Percentiles rank a stretch among this genome's conserved stretches.
phyloP scores from a whole-genome alignment of 2,797 vertebrate genomes.

The Apogon hyalosoma region DNA sequence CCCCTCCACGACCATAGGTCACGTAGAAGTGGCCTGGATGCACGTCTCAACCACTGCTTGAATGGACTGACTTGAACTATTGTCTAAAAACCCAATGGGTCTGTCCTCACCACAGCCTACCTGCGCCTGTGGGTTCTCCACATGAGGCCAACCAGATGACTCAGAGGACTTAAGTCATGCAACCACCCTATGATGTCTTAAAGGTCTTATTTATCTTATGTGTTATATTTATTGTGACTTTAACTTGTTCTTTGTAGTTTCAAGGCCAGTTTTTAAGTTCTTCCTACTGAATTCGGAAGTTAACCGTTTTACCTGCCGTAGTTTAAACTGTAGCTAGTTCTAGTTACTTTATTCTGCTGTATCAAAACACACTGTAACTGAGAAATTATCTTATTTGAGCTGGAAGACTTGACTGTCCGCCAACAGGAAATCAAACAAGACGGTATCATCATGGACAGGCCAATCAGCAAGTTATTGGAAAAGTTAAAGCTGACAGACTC shows the following conservation, averaged over 20 bases:
- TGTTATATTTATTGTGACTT: conserved; percentile 75
- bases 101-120: conserved; percentile 54
- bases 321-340: conserved; percentile 48
- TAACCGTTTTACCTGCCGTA: conserved; percentile 56
- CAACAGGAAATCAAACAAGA: conserved; percentile 9
- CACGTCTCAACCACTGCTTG: conserved; percentile 38
- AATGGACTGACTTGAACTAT: conserved; percentile 54
- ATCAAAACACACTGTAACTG: conserved; percentile 66
- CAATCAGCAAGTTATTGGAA: conserved; percentile 88
- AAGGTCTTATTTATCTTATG: conserved; percentile 76
- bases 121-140: conserved; percentile 63
- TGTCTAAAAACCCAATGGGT: conserved; percentile 61
- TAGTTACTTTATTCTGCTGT: conserved; percentile 71
- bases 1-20: conserved; percentile 66
- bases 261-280: conserved; percentile 42
- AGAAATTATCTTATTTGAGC: conserved; percentile 25
- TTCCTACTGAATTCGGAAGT: conserved; percentile 16
- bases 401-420: conserved; percentile 30
- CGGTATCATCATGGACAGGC: conserved; percentile 83
- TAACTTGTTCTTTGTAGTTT: conserved; percentile 26
- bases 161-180: conserved; percentile 70
- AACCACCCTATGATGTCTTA: conserved; percentile 74
- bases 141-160: conserved; percentile 69
- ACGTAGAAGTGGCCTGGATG: conserved; percentile 56
- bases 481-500: conserved; percentile 90